These are phyloP conservation scores for Merodon equestris DNA, from an alignment of 2,888 invertebrate species.

Conservation along the genomic window DNA sequence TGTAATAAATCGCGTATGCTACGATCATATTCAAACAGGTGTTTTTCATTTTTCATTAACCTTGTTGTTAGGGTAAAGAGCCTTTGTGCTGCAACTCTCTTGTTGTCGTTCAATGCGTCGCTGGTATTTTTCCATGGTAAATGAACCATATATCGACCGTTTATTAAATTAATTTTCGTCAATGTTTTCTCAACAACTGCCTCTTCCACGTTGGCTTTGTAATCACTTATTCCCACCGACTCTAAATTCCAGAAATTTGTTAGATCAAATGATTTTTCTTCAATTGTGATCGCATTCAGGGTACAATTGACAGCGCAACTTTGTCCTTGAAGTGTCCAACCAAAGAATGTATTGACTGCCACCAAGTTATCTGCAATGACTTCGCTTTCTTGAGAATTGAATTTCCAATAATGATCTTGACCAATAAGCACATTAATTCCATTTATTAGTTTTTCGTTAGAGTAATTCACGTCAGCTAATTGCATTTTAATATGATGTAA, in stretches of 20 bases:
- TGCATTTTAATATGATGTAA: background rate
- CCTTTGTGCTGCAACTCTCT: constrained; percentile 4
- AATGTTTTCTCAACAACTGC: constrained; percentile 16
- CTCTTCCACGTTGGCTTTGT: background rate
- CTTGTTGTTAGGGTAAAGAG: constrained; percentile 11
- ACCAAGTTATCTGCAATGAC: constrained; percentile 21
- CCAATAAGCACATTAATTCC: constrained; percentile 17
- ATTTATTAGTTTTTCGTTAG: background rate
- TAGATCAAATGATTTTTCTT: constrained; percentile 6
- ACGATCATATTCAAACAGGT: constrained; percentile 34
- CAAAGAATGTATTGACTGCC: constrained; percentile 9
- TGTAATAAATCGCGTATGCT: constrained; percentile 36
- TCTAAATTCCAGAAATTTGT: constrained; percentile 2
- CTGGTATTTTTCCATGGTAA: constrained; percentile 1
- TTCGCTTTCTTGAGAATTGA: constrained; percentile 37
- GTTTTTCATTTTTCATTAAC: background rate
- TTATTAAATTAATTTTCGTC: constrained; percentile 19
- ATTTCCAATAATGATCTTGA: constrained; percentile 55
- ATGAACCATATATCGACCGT: constrained; percentile 13
- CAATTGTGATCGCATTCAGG: background rate
- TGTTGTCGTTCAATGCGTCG: constrained; percentile 2
- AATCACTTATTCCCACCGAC: background rate
- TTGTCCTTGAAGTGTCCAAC: constrained; percentile 31
- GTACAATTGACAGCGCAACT: background rate
- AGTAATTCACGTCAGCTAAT: background rate